Conservation (phyloP, 1,140 invertebrate species). For the Pygmarrhopalites habei region DNA sequence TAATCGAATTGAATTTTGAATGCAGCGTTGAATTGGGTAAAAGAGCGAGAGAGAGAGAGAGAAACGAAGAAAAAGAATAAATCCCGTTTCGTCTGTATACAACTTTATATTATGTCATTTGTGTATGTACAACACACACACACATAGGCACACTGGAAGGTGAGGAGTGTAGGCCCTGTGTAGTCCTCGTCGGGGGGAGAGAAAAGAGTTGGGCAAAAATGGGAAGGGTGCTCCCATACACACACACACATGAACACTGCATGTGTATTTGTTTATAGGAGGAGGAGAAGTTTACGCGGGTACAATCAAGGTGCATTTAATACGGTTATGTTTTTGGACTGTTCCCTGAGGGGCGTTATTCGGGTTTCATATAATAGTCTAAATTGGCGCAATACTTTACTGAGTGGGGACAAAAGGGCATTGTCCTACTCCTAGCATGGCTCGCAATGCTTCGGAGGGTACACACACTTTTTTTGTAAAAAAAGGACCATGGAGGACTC, state of each 20-base stretch:
- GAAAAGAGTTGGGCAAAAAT: no score
- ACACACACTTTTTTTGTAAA: background rate
- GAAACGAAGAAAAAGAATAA: constrained; percentile 10
- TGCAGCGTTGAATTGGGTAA: no score
- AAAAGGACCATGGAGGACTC: background rate
- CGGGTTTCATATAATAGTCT: constrained; percentile 21
- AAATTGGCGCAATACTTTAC: constrained; percentile 28
- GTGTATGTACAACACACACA: no score
- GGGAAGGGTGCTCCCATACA: background rate
- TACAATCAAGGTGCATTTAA: no score
- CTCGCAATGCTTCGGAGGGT: constrained; percentile 8
- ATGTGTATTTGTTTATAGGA: no score
- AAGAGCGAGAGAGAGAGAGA: background rate
- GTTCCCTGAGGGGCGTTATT: constrained; percentile 21
- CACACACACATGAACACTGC: background rate
- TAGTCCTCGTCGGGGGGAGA: no score
- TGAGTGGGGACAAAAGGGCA: constrained; percentile 25
- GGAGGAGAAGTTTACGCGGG: no score
- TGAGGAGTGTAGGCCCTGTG: no score
- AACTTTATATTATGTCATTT: background rate
- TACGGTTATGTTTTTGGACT: no score
- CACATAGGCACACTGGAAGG: no score
- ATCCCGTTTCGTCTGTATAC: background rate
- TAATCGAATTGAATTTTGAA: constrained; percentile 26
- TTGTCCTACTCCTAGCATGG: constrained; percentile 26